phyloP scores from a whole-genome alignment of 30 jellyfish, hydroid and myxozoan genomes.

The Sanderia malayensis region DNA sequence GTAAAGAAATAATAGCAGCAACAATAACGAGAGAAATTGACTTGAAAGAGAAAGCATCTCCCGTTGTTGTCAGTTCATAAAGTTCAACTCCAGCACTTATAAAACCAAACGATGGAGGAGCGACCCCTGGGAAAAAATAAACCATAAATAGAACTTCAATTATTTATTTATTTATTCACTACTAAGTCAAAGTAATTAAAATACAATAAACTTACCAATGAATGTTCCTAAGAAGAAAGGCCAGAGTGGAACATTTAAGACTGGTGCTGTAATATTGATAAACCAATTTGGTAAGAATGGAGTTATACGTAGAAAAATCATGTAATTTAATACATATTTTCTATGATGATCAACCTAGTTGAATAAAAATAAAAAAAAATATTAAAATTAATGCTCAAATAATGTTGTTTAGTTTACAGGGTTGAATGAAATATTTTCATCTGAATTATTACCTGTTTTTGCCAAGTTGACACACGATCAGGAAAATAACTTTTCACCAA shows the following conservation, averaged over 20 bases:
- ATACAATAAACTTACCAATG: constrained; percentile 72
- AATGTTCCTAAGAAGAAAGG: constrained; percentile 86
- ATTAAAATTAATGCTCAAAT: too few species aligned
- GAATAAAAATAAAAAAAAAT: neutral
- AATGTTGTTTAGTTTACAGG: too few species aligned
- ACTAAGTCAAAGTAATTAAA: too few species aligned
- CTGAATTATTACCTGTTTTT: constrained; percentile 43
- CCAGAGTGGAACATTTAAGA: constrained; percentile 76
- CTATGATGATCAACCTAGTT: constrained; percentile 67
- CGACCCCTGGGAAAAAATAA: constrained; percentile 75
- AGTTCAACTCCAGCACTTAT: constrained; percentile 94
- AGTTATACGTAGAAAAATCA: constrained; percentile 78
- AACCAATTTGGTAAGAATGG: constrained; percentile 96
- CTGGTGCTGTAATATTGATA: constrained; percentile 90
- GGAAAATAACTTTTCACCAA: constrained; percentile 72
- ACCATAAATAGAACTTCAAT: too few species aligned
- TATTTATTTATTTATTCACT: too few species aligned
- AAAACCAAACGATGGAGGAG: constrained; percentile 94
- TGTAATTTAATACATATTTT: constrained; percentile 70
- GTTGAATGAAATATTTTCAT: too few species aligned
- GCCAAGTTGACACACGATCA: constrained; percentile 69
- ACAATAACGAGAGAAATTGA: constrained; percentile 68
- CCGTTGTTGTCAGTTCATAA: constrained; percentile 86
- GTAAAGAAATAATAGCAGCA: constrained; percentile 75
- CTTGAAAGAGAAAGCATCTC: constrained; percentile 91